Percentiles rank a stretch among this genome's conserved stretches.
Conservation (phyloP, 2,888 invertebrate genomes). For the Ormyrus thymus region DNA sequence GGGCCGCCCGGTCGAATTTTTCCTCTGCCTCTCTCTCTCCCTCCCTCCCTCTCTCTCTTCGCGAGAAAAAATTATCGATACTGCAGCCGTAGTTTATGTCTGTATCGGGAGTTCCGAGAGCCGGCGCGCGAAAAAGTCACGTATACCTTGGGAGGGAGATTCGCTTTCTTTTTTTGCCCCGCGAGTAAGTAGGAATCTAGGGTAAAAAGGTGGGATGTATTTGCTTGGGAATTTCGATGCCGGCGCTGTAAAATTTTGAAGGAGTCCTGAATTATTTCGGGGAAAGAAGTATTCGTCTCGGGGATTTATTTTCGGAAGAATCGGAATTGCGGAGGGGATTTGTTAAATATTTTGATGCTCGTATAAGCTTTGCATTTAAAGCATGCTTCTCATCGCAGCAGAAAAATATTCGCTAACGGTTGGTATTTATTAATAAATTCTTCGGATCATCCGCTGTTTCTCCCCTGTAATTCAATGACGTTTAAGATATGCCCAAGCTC, state of each 20-base stretch:
- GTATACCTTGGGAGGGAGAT: neutral
- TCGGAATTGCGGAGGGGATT: neutral
- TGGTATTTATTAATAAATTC: too few relatives aligned
- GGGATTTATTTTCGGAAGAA: too few relatives aligned
- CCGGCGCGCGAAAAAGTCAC: conserved; percentile 10
- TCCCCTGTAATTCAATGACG: too few relatives aligned
- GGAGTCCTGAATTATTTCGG: neutral
- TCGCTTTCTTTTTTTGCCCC: neutral
- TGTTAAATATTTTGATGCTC: neutral
- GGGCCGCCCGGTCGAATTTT: conserved; percentile 1
- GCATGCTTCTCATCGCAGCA: too few relatives aligned
- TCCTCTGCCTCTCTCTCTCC: neutral
- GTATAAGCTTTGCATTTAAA: too few relatives aligned
- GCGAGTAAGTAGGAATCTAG: neutral
- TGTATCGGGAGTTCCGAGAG: conserved; percentile 9
- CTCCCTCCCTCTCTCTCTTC: too few relatives aligned
- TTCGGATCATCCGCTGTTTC: too few relatives aligned
- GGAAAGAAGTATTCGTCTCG: too few relatives aligned
- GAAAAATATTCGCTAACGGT: too few relatives aligned
- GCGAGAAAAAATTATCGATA: conserved; percentile 34
- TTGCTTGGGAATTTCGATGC: conserved; percentile 3
- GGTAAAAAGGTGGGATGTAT: conserved; percentile 11
- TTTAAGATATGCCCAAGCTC: too few relatives aligned
- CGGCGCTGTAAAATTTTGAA: conserved; percentile 6
- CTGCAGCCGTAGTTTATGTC: conserved; percentile 30